Percentiles rank a stretch among this genome's conserved stretches.
Conservation (phyloP, 2,113 vertebrate species). For the Ovis aries region DNA sequence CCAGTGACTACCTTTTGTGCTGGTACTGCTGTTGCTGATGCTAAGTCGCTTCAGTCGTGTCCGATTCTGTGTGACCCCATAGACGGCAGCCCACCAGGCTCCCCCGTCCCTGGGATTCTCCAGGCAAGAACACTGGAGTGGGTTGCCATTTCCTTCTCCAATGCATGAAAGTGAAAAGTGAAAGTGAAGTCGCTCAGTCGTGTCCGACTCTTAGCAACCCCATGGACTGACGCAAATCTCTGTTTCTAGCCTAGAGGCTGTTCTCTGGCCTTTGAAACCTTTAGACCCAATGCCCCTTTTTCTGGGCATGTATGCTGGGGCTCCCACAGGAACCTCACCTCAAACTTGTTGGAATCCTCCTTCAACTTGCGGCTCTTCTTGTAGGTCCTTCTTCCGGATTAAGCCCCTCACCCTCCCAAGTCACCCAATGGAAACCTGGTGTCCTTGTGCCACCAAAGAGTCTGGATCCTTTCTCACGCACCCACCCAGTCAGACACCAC, state of each 20-base stretch:
- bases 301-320: neutral
- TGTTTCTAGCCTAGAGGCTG: neutral
- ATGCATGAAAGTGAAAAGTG: too few species aligned
- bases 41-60: too few species aligned
- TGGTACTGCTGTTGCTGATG: too few species aligned
- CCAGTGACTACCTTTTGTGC: too few species aligned
- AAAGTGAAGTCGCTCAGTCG: too few species aligned
- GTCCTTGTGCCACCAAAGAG: neutral
- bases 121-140: neutral
- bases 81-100: too few species aligned
- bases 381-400: neutral
- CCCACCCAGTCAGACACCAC: neutral
- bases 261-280: neutral
- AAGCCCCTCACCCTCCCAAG: neutral
- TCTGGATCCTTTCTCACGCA: neutral
- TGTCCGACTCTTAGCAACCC: too few species aligned
- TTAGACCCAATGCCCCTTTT: neutral
- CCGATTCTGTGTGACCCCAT: too few species aligned
- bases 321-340: neutral
- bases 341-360: neutral
- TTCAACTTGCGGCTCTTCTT: neutral
- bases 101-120: too few species aligned
- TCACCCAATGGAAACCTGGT: neutral
- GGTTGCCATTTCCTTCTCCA: neutral
- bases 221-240: neutral